Conservation (phyloP, 2,113 vertebrate species). For the Esox niger region DNA sequence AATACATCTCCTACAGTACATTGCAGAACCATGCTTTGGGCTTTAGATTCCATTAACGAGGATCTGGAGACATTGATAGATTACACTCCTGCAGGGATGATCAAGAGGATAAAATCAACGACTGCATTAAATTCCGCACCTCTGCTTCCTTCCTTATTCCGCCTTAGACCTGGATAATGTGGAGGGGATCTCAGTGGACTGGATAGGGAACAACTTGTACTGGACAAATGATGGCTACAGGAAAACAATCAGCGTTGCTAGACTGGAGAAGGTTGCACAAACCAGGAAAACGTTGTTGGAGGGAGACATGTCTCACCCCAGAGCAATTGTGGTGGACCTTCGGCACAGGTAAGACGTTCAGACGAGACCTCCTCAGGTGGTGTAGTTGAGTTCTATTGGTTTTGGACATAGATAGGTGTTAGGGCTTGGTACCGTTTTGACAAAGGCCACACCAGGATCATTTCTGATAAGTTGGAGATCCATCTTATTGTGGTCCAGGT, state of each 20-base stretch:
- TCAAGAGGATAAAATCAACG: slow-evolving; percentile 21
- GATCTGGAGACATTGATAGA: slow-evolving; percentile 36
- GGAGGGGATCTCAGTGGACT: slow-evolving; percentile 86
- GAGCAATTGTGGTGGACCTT: slow-evolving; percentile 85
- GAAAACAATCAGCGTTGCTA: slow-evolving; percentile 82
- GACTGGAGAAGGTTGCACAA: slow-evolving; percentile 81
- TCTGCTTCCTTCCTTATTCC: slow-evolving; percentile 7
- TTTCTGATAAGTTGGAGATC: too few relatives aligned
- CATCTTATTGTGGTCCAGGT: too few relatives aligned
- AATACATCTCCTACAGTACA: slow-evolving; percentile 13
- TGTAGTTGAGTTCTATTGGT: too few relatives aligned
- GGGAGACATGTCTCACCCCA: slow-evolving; percentile 86
- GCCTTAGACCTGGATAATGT: slow-evolving; percentile 82
- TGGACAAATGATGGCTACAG: slow-evolving; percentile 86
- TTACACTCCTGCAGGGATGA: slow-evolving; percentile 16
- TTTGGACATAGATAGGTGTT: too few relatives aligned
- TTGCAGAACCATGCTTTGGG: slow-evolving; percentile 12
- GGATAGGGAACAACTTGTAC: slow-evolving; percentile 86
- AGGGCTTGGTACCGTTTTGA: too few relatives aligned
- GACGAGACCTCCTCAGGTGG: too few relatives aligned
- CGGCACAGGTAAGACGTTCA: slow-evolving; percentile 72
- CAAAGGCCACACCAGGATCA: too few relatives aligned
- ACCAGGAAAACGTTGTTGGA: slow-evolving; percentile 82
- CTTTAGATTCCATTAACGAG: slow-evolving; percentile 23
- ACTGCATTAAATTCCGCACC: neutral